Conservation (phyloP, 35 echinoderm and acorn worm species). For the Acanthaster planci region DNA sequence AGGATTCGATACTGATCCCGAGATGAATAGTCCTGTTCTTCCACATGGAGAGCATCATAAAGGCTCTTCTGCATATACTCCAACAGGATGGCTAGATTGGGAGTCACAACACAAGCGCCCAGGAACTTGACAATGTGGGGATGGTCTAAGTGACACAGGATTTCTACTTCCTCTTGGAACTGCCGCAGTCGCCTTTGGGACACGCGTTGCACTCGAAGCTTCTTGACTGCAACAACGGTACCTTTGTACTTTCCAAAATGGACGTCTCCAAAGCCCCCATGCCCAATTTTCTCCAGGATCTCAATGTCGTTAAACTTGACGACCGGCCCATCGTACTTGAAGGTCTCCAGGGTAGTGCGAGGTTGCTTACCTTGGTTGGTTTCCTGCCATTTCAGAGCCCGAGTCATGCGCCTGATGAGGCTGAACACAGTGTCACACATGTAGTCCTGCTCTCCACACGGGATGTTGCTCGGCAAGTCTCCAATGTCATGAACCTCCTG, state of each 20-base stretch:
- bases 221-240: constrained; percentile 57
- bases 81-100: constrained; percentile 58
- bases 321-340: constrained; percentile 44
- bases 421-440: not conserved
- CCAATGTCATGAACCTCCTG: not conserved
- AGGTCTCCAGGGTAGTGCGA: not conserved
- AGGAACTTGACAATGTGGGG: constrained; percentile 49
- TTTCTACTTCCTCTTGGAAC: constrained; percentile 37
- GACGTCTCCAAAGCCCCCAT: constrained; percentile 57
- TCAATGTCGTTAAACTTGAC: constrained; percentile 36
- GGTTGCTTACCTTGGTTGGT: not conserved
- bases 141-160: constrained; percentile 45
- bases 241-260: constrained; percentile 34
- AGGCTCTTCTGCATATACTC: constrained; percentile 59
- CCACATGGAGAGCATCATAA: constrained; percentile 43
- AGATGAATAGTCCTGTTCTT: constrained; percentile 4
- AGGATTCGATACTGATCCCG: constrained; percentile 22
- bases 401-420: constrained; percentile 13
- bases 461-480: constrained; percentile 2
- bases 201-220: constrained; percentile 55
- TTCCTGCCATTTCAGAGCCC: constrained; percentile 11
- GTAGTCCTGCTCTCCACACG: constrained; percentile 12
- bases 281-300: constrained; percentile 40
- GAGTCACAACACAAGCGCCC: constrained; percentile 53
- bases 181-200: constrained; percentile 35